Evolutionary conservation across 2,888 invertebrate species (phyloP).

Genomic region (Papilio gigon): DNA sequence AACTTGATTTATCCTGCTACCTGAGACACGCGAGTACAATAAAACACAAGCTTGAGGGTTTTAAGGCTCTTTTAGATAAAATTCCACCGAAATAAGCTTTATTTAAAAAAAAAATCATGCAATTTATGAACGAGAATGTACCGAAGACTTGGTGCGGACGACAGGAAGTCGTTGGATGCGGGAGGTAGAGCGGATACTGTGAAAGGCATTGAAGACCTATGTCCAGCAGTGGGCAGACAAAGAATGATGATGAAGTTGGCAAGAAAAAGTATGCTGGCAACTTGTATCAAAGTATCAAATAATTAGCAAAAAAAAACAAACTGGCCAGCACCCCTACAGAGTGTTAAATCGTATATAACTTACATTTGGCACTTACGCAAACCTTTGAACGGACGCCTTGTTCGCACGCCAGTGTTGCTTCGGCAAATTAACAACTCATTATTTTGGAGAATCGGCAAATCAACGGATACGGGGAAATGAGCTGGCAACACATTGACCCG

Average conservation of each 20-base stretch:
- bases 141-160: too few species aligned
- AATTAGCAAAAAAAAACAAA: background rate
- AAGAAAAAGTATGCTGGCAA: background rate
- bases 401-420: constrained; percentile 47
- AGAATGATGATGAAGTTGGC: too few species aligned
- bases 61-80: constrained; percentile 15
- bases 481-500: constrained; percentile 40
- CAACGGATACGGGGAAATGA: constrained; percentile 35
- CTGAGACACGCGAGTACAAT: constrained; percentile 30
- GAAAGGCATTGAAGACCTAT: too few species aligned
- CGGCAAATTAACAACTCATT: constrained; percentile 52
- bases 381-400: constrained; percentile 49
- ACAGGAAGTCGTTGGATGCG: too few species aligned
- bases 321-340: constrained; percentile 5
- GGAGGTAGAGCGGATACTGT: too few species aligned
- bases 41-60: constrained; percentile 21
- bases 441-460: constrained; percentile 45
- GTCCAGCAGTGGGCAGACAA: too few species aligned
- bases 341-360: constrained; percentile 46
- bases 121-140: background rate
- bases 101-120: background rate
- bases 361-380: constrained; percentile 55
- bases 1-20: constrained; percentile 40
- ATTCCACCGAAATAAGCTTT: background rate
- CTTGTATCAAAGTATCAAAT: background rate